A percentile compares a stretch with the other conserved stretches of the same genome.
These are phyloP conservation scores for Eulemur rufifrons DNA, from an alignment of 2,113 vertebrate genomes.

Conservation along the genomic window DNA sequence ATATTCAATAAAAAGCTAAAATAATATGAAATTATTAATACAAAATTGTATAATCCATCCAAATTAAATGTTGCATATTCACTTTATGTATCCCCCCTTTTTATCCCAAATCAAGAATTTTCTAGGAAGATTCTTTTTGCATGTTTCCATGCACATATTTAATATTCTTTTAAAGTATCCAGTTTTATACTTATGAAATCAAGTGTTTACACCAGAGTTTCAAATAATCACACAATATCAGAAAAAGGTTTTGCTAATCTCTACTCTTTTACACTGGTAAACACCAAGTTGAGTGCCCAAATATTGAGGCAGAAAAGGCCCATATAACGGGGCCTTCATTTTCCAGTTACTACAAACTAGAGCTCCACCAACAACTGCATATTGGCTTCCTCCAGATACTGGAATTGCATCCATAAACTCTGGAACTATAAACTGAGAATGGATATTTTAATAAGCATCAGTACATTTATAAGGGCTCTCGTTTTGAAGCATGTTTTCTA, in stretches of 20 bases:
- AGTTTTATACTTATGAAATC: slow-evolving; percentile 4
- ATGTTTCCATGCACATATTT: not conserved
- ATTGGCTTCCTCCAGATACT: not conserved
- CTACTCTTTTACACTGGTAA: not conserved
- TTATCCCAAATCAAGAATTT: not conserved
- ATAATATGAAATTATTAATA: not conserved
- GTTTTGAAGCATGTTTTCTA: not conserved
- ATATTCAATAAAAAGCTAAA: slow-evolving; percentile 6
- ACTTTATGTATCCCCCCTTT: not conserved
- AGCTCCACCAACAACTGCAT: not conserved
- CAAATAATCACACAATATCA: not conserved
- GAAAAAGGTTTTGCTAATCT: not conserved
- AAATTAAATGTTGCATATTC: not conserved
- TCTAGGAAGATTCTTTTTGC: not conserved
- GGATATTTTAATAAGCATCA: not conserved
- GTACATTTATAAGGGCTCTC: not conserved
- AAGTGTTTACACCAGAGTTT: not conserved
- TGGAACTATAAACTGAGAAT: not conserved
- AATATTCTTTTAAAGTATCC: slow-evolving; percentile 3
- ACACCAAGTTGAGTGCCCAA: not conserved
- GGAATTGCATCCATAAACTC: not conserved
- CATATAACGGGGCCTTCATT: not conserved
- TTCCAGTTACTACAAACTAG: not conserved
- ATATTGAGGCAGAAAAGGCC: not conserved
- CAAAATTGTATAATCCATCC: not conserved